These are phyloP conservation scores for Bujurquina vittata DNA, from an alignment of 2,113 vertebrate genomes.

Conservation along the genomic window DNA sequence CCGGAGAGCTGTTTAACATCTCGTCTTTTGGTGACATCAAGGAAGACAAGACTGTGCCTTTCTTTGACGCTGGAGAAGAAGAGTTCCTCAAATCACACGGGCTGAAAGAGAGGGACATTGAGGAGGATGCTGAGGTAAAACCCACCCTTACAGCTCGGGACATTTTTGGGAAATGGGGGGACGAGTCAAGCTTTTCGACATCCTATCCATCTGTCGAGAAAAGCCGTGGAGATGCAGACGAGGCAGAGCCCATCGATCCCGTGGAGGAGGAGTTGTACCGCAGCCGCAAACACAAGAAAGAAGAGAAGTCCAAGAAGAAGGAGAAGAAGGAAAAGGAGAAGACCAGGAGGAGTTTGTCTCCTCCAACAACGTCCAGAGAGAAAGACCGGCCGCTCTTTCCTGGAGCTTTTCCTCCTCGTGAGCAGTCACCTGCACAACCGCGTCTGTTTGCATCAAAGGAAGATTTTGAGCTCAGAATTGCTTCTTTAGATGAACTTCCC, in stretches of 20 bases:
- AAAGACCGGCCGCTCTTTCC: constrained; percentile 86
- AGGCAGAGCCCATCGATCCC: constrained; percentile 84
- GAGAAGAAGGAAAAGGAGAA: constrained; percentile 89
- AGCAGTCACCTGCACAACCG: constrained; percentile 75
- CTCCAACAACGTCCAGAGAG: constrained; percentile 80
- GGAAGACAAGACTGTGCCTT: constrained; percentile 86
- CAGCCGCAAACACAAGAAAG: constrained; percentile 92
- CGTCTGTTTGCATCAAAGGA: constrained; percentile 85
- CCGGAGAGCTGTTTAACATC: constrained; percentile 81
- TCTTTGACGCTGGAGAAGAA: constrained; percentile 83
- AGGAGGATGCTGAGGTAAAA: constrained; percentile 86
- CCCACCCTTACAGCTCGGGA: constrained; percentile 82
- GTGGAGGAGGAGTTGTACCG: constrained; percentile 87
- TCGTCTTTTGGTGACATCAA: constrained; percentile 77
- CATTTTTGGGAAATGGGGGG: constrained; percentile 92
- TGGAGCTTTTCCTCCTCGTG: constrained; percentile 74
- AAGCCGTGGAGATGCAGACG: constrained; percentile 81
- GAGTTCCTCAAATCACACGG: constrained; percentile 82
- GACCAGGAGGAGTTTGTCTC: constrained; percentile 80
- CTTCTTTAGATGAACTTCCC: constrained; percentile 85
- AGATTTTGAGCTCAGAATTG: constrained; percentile 89
- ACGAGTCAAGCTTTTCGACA: constrained; percentile 81
- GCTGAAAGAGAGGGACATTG: constrained; percentile 84
- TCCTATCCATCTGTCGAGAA: constrained; percentile 82
- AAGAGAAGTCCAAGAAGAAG: constrained; percentile 91